Base-by-base conservation (phyloP, 2,888 invertebrate species). In the Drosophila hamatofila region DNA sequence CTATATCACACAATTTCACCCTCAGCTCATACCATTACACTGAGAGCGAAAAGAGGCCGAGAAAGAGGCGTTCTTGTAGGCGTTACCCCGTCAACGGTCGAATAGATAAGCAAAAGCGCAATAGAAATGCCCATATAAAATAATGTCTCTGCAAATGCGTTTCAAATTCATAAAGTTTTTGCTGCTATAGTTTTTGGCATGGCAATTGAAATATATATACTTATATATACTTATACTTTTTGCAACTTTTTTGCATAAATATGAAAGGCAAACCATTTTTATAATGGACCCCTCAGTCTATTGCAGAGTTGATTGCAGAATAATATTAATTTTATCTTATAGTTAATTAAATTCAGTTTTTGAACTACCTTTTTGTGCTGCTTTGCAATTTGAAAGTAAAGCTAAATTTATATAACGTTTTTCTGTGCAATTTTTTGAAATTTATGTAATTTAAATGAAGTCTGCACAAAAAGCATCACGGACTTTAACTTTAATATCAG, bases 31-130 rank as follows among this genome's bases (percentile, higher is more conserved):
- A 16, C 39, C n/a, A 55, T 27, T 4, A 41, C 25, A 33, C 30
- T 30, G 27, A 39, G 37, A 56, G 51, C 66, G 61, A 61, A 49
- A 8, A 3, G 8, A 3, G n/a, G 11, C 21, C 23, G 30, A 25
- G 25, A 27, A 11, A 16, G 9, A 33, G 61, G 61, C 61, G 39
- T 16, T 23, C n/a, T 9, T 3, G 48, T 0, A 39, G 75, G 75
- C 63, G 73, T 75, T 41, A 41, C 59, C 11, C 9, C 18, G 42
- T 27, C 23, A 9, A 44, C 25, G 56, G 52, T 35, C 25, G 25
- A 37, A 35, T 23, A 68, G 48, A 75, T 75, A 75, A 64, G 60
- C 60, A 41, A 69, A 58, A 42, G 73, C 57, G n/a, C n/a, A 21
- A 39, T 11, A 52, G 51, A 51, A 65, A 72, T 65, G 77, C 54